Evolutionary conservation across 2,888 invertebrate genomes (phyloP), one percentile per base, ranked within the genome.

Genomic region (Mongoloraphidia duomilia): DNA sequence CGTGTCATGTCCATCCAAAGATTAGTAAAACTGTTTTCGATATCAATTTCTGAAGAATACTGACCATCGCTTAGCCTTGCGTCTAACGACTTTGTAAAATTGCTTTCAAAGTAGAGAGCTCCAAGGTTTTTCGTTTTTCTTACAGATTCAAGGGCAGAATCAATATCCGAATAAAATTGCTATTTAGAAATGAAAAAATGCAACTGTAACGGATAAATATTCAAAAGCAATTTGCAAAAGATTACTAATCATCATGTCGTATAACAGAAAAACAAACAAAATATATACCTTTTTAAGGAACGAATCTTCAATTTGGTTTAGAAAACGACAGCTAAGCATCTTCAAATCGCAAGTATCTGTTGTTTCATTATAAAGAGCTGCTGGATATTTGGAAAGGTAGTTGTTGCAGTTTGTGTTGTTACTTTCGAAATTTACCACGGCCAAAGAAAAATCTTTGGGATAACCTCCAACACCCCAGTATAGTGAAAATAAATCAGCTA

Each of bases 391-490:
- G 45, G 53, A 44, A 8, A 53, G 49, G 46, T 59, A 64, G 54
- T 61, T 56, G 2, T 50, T 46, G 50, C 67, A 67, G 9, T 52
- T 44, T 35, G 58, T 55, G 5, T 56, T 53, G 54, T 59, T 59
- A 14, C 60, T 75, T 65, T 94, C 93, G 1, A 84, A 74, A 60
- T 91, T 91, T 17, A 90, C 82, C 0, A 92, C 73, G 0, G 82
- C 91, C 37, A 94, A 58, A 44, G 75, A 73, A 0, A 93, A 69
- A 49, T 79, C 77, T 46, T 73, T 72, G 0, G 87, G 85, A 58
- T 90, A 84, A 45, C 78, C 77, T 1, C 90, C 90, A 46, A 90
- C 78, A 34, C 89, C 83, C 49, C 82, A 64, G 67, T 90, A 84
- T 66, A 93, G 92, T 36, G 85, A 74, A 39, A 80, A 71, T 52